phyloP scores from a whole-genome alignment of 2,113 vertebrate genomes.

The Sylvia atricapilla region DNA sequence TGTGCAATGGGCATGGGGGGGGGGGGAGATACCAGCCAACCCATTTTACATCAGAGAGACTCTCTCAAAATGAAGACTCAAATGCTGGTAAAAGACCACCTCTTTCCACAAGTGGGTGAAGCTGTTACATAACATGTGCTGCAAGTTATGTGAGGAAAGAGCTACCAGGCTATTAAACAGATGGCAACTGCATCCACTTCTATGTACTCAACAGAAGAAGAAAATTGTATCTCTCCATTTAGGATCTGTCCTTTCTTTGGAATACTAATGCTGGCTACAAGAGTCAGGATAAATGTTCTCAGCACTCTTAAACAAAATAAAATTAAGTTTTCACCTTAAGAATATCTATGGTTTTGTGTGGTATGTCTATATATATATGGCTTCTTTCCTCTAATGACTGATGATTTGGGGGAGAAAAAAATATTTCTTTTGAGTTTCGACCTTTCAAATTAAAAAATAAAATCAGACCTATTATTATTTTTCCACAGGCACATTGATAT shows the following conservation, averaged over 20 bases:
- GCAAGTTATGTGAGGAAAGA: background rate
- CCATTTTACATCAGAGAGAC: background rate
- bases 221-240: background rate
- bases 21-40: background rate
- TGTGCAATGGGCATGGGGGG: no score
- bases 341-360: background rate
- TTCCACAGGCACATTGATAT: background rate
- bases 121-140: background rate
- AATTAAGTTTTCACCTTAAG: background rate
- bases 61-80: background rate
- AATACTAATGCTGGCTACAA: background rate
- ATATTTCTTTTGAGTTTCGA: background rate
- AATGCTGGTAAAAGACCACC: background rate
- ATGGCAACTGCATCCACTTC: background rate
- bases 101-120: background rate
- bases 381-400: background rate
- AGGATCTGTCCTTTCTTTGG: background rate
- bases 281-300: background rate
- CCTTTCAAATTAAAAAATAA: background rate
- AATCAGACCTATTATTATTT: background rate
- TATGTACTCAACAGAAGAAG: background rate
- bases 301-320: background rate
- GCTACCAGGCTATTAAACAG: background rate
- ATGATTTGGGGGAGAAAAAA: background rate
- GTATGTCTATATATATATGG: fast-evolving